Evolutionary conservation across 2,888 invertebrate species (phyloP), one percentile per base, ranked within the genome.

Genomic region (Oeneis ivallda): DNA sequence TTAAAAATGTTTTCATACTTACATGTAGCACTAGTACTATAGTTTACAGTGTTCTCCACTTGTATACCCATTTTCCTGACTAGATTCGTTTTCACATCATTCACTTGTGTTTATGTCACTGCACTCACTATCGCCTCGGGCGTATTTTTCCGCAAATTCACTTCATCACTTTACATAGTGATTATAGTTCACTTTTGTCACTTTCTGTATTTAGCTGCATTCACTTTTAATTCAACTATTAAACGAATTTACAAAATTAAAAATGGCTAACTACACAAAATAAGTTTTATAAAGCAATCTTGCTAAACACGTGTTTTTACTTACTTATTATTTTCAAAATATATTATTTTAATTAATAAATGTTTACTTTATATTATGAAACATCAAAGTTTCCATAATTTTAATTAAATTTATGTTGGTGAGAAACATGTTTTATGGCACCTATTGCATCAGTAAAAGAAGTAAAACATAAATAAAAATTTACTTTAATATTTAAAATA

Each of bases 21-120:
- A 91, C 91, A 91, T 85, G 89, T 84, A 81, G 79, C 88, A 78
- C 81, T 89, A 13, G 49, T 13, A 56, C 56, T 56, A 80, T 90
- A 91, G 78, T 80, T 84, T 70, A 90, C 84, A 79, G 81, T 83
- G 81, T 83, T 90, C 72, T 92, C 91, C 79, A 91, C 88, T 81
- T 91, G 91, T 82, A 91, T 91, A 75, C 90, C 90, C 91, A 91
- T 91, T 75, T 75, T 75, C 73, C 71, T 17, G 68, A 72, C 60
- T 60, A 60, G 60, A 47, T 60, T 60, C 39, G 60, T 50, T 60
- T 49, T 80, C 81, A 84, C 61, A 62, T 62, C 66, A 68, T 60
- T 63, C 66, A 60, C 59, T 62, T 52, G 45, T 61, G 64, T 68
- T 72, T 70, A 68, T 61, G 52, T 74, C 69, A 66, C 64, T 64